Conservation (phyloP, 2,888 invertebrate genomes). For the Morpho achilles region DNA sequence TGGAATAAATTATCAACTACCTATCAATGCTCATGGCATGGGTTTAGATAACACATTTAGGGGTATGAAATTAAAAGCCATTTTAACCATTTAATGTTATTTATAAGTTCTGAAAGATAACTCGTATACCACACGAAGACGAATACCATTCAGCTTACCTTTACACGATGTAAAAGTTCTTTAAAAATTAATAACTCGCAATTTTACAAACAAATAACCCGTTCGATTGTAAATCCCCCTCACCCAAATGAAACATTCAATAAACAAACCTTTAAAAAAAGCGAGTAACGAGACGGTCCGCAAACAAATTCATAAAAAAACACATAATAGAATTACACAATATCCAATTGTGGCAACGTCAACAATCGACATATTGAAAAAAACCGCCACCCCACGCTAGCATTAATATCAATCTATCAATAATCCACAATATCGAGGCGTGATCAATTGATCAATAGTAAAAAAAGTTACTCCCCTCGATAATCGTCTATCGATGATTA, state of each 20-base stretch:
- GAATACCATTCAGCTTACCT: too few species aligned
- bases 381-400: slow-evolving; percentile 59
- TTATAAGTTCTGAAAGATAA: too few species aligned
- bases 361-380: slow-evolving; percentile 58
- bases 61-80: too few species aligned
- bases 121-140: too few species aligned
- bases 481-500: slow-evolving; percentile 54
- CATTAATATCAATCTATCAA: slow-evolving; percentile 77
- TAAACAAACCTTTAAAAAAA: slow-evolving; percentile 39
- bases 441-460: slow-evolving; percentile 71
- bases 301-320: slow-evolving; percentile 54
- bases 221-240: slow-evolving; percentile 34
- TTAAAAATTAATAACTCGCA: slow-evolving; percentile 17
- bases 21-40: too few species aligned
- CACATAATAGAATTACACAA: slow-evolving; percentile 59
- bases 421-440: slow-evolving; percentile 70
- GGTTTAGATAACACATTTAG: too few species aligned
- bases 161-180: not conserved
- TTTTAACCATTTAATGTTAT: too few species aligned
- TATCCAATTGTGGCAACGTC: slow-evolving; percentile 70
- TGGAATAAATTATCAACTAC: too few species aligned
- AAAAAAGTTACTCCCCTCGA: slow-evolving; percentile 55
- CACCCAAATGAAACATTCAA: slow-evolving; percentile 37
- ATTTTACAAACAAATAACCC: slow-evolving; percentile 15
- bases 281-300: slow-evolving; percentile 43